Evolutionary conservation across 2,797 vertebrate genomes (phyloP), one percentile per base, ranked within the genome.

Genomic region (Microtus obscurus): DNA sequence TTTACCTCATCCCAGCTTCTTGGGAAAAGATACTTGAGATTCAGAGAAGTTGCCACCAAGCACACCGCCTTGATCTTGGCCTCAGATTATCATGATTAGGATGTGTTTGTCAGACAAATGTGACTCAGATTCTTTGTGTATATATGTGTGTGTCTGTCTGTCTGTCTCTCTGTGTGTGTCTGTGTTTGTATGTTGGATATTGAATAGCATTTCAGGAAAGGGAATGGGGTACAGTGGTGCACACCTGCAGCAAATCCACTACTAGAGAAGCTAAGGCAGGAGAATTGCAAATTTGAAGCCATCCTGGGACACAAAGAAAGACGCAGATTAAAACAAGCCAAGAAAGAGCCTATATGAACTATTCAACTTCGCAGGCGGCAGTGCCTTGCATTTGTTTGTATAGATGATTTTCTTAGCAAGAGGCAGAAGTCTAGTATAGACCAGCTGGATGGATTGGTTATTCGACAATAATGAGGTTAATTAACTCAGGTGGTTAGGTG

Each of bases 401-500:
- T 0, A 59, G 14, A 73, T 34, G 34, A 56, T 13, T 59, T 86
- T 53, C 76, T 71, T 13, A 51, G 67, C 63, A 31, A 56, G 59
- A 90, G 89, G 59, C 37, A 11, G 65, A 61, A 74, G 71, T 59
- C 76, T 90, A 21, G 27, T 21, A 45, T 83, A 0, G 34, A 76
- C 43, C 0, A 8, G 13, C 34, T 21, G 40, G 86, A 80, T 83
- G 78, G 76, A 89, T 86, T 82, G 91, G 78, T 10, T 37, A 74
- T 79, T 93, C 0, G 16, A 88, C 86, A 85, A 6, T 67, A 90
- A 96, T 2, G 71, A 86, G 91, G 87, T 87, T 92, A 94, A 98
- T 97, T 96, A 97, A 97, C 95, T 96, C 94, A 80, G 93, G 92
- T 73, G 90, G 56, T 59, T 59, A 59, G 21, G 73, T 95, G 63